Conservation (phyloP, 2,888 invertebrate genomes). For the Spatulosminthurus flaviceps region DNA sequence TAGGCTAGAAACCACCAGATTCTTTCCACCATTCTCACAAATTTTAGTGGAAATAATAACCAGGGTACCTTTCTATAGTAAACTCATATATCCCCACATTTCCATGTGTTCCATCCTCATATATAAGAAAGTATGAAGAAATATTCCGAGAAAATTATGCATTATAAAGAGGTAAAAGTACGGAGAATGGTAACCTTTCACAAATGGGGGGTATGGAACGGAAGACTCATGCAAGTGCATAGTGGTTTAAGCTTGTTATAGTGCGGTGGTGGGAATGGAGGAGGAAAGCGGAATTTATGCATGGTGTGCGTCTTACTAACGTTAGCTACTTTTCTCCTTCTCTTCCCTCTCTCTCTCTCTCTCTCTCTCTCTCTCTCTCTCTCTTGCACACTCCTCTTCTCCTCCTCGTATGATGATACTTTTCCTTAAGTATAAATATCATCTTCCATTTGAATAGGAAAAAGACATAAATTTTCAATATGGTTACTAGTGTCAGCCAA, state of each 20-base stretch:
- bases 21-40: neutral
- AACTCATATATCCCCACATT: no score
- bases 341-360: neutral
- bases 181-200: no score
- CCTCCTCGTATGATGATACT: neutral
- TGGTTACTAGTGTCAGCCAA: constrained; percentile 31
- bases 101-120: no score
- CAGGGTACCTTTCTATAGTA: neutral
- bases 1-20: neutral
- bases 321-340: constrained; percentile 16
- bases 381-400: no score
- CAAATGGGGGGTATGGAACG: no score
- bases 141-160: neutral
- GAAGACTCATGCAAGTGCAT: neutral
- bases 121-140: no score
- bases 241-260: neutral
- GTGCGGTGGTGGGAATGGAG: constrained; percentile 4
- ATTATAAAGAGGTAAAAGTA: neutral
- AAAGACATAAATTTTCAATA: constrained; percentile 40
- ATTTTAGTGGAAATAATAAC: neutral
- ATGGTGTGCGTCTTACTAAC: constrained; percentile 29
- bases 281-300: constrained; percentile 42
- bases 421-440: neutral
- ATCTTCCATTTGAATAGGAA: constrained; percentile 37
- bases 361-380: no score